Evolutionary conservation across 2,888 invertebrate genomes (phyloP).

Genomic region (Drosophila nigricruria): DNA sequence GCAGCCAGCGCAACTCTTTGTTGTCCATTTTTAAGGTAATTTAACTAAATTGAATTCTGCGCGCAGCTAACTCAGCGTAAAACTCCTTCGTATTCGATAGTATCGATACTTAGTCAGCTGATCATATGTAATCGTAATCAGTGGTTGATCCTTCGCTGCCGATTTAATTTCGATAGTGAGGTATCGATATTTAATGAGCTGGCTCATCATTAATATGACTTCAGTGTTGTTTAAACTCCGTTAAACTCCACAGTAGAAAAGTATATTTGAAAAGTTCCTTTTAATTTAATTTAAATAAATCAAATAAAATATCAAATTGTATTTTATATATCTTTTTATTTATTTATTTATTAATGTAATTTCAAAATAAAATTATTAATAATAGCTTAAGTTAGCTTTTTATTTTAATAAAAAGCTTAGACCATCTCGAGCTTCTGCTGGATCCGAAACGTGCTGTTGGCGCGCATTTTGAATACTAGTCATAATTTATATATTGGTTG

Average conservation of each 20-base stretch:
- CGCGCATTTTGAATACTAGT: neutral
- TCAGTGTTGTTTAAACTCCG: too few species aligned
- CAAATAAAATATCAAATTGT: too few species aligned
- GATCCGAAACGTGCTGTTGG: neutral
- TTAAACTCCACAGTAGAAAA: too few species aligned
- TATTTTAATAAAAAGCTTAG: neutral
- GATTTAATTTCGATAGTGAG: neutral
- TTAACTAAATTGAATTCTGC: slow-evolving; percentile 4
- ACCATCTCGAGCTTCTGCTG: neutral
- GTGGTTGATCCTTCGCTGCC: neutral
- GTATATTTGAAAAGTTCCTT: too few species aligned
- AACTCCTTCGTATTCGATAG: neutral
- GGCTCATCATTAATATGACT: too few species aligned
- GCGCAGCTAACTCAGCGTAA: neutral
- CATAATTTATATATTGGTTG: neutral
- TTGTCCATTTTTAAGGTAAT: slow-evolving; percentile 22
- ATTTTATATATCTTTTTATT: too few species aligned
- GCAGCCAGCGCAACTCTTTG: slow-evolving; percentile 16
- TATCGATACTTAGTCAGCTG: slow-evolving; percentile 16
- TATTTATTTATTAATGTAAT: neutral
- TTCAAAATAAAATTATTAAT: neutral
- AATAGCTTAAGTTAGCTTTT: neutral
- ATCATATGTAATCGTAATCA: too few species aligned
- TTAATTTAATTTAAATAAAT: too few species aligned
- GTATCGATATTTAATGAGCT: neutral